Evolutionary conservation across 2,113 vertebrate species (phyloP).

Genomic region (Pagrus major): DNA sequence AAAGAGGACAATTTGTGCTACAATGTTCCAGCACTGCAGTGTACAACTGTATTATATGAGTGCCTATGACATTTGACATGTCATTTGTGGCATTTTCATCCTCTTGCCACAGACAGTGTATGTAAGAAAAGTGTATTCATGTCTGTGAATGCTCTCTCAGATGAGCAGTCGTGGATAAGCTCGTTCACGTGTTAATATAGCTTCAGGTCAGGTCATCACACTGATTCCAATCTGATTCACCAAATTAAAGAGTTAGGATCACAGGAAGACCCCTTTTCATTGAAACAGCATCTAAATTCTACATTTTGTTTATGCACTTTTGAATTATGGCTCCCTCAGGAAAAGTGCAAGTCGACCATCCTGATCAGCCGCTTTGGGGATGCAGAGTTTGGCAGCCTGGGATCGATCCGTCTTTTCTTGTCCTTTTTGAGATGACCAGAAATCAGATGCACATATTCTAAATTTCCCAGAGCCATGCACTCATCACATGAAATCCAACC

Average conservation of each 20-base stretch:
- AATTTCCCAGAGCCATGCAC: background rate
- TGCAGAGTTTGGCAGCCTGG: background rate
- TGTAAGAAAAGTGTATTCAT: slow-evolving; percentile 8
- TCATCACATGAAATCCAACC: slow-evolving; percentile 7
- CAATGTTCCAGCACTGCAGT: slow-evolving; percentile 39
- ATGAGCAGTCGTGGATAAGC: slow-evolving; percentile 19
- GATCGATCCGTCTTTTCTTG: slow-evolving; percentile 6
- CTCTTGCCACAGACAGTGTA: slow-evolving; percentile 23
- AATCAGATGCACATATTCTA: slow-evolving; percentile 7
- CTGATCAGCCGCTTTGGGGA: background rate
- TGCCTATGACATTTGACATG: slow-evolving; percentile 51
- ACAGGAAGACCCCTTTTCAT: background rate
- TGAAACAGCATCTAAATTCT: background rate
- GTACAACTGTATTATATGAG: slow-evolving; percentile 53
- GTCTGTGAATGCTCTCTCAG: slow-evolving; percentile 24
- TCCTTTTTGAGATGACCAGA: background rate
- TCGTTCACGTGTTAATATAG: background rate
- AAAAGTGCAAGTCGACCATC: background rate
- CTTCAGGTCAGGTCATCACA: background rate
- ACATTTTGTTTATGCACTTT: background rate
- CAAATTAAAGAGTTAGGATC: background rate
- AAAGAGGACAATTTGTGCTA: slow-evolving; percentile 33
- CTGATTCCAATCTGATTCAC: background rate
- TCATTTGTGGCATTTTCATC: slow-evolving; percentile 53
- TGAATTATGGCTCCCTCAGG: background rate